These are phyloP conservation scores for Philaenus spumarius DNA, from an alignment of 1,140 invertebrate genomes.

Conservation along the genomic window DNA sequence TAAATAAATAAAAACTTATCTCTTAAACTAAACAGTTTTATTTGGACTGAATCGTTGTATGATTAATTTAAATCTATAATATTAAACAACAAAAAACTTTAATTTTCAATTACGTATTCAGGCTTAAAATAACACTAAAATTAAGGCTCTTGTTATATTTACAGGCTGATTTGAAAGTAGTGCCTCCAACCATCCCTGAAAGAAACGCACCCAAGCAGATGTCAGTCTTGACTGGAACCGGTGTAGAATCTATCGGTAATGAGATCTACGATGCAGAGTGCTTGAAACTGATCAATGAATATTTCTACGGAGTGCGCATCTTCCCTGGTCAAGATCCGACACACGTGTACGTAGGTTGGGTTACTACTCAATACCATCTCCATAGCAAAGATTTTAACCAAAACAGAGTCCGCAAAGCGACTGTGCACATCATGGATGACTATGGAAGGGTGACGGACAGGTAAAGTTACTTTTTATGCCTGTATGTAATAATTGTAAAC, in stretches of 20 bases:
- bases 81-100: too few species aligned
- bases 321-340: slow-evolving; percentile 96
- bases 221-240: slow-evolving; percentile 54
- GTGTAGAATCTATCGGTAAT: slow-evolving; percentile 68
- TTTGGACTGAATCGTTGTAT: too few species aligned
- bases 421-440: slow-evolving; percentile 77
- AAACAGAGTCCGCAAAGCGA: slow-evolving; percentile 74
- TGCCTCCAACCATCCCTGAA: slow-evolving; percentile 60
- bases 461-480: slow-evolving; percentile 42
- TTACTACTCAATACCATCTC: slow-evolving; percentile 92
- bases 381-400: slow-evolving; percentile 88
- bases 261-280: slow-evolving; percentile 82
- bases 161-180: slow-evolving; percentile 56
- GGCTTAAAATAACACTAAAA: too few species aligned
- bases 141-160: slow-evolving; percentile 26
- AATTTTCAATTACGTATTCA: too few species aligned
- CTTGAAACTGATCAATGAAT: slow-evolving; percentile 92
- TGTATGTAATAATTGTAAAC: too few species aligned
- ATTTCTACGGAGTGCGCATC: slow-evolving; percentile 58
- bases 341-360: slow-evolving; percentile 98
- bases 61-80: too few species aligned
- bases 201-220: slow-evolving; percentile 56
- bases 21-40: too few species aligned
- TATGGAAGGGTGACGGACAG: slow-evolving; percentile 63
- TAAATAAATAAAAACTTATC: too few species aligned